These are phyloP conservation scores for Meda fulgida DNA, from an alignment of 2,797 vertebrate genomes.

Conservation along the genomic window DNA sequence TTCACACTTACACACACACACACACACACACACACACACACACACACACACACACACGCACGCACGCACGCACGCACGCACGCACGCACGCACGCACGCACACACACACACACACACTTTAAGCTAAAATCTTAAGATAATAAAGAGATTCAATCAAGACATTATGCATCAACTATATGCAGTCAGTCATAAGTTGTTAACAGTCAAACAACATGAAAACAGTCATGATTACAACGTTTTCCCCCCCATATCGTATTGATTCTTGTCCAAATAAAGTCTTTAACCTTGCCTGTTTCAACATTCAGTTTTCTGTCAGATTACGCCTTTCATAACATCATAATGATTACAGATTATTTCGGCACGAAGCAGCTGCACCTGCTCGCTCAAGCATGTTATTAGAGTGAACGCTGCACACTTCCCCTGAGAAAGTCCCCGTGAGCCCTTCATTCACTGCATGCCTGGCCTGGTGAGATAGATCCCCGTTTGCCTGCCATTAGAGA, in stretches of 20 bases:
- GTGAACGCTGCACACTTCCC: constrained; percentile 24
- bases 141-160: background rate
- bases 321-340: constrained; percentile 43
- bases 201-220: background rate
- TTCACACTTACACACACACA: background rate
- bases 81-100: too few relatives aligned
- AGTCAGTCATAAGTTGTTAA: constrained; percentile 5
- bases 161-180: background rate
- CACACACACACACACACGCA: too few relatives aligned
- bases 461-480: constrained; percentile 6
- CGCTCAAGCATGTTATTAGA: constrained; percentile 51
- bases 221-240: background rate
- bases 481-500: background rate
- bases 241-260: background rate
- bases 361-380: constrained; percentile 34
- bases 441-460: constrained; percentile 22
- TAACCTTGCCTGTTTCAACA: constrained; percentile 32
- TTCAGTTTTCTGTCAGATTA: constrained; percentile 38
- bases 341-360: constrained; percentile 47
- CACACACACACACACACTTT: too few relatives aligned
- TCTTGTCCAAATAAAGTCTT: constrained; percentile 22
- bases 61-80: too few relatives aligned
- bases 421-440: constrained; percentile 14
- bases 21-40: too few relatives aligned
- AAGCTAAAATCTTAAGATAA: background rate